Base-by-base conservation (phyloP, 2,113 vertebrate genomes). In the Phyllostomus discolor region DNA sequence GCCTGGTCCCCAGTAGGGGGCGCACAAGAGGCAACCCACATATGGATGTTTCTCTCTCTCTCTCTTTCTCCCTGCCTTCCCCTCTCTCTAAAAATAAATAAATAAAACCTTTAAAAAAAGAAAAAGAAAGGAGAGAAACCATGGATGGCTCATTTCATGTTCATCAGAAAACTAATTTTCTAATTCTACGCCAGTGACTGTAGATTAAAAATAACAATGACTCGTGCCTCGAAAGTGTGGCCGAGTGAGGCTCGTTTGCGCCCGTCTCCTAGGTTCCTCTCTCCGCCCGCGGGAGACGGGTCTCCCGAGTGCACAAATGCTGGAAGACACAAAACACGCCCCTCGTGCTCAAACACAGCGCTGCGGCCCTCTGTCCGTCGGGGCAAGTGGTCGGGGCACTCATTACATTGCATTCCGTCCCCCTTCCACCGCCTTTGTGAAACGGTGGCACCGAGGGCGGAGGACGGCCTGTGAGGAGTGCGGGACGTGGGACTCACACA, bases 101-200 rank as follows among this genome's bases (percentile, higher is more conserved):
- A 52, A 54, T 54, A 20, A 54, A 54, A 20, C 17, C 52, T 17
- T 54, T 54, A 7, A 20, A 19, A 54, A 54, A 54, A 54, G 4
- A 54, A 54, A 54, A 54, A 20, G 57, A 10, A 28, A 90, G 31
- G 85, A 28, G 16, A 95, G 16, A 81, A 69, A 64, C 38, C 8
- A 4, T 28, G 84, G 80, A 92, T 28, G 12, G 31, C 17, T 87
- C 41, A 67, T 64, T 78, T 79, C 28, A 91, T 94, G 88, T 97
- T 72, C 81, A 95, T 95, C 43, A 80, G 26, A 85, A 94, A 96
- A 73, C 31, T 20, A 90, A 73, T 67, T 78, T 85, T 82, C 90
- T 84, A 90, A 92, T 78, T 76, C 75, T 43, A 57, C 62, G 70
- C 10, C 41, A 73, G 20, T 79, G n/a, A 35, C 52, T 88, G 78